phyloP scores from a whole-genome alignment of 1,140 invertebrate genomes.

The Chymomyza costata region DNA sequence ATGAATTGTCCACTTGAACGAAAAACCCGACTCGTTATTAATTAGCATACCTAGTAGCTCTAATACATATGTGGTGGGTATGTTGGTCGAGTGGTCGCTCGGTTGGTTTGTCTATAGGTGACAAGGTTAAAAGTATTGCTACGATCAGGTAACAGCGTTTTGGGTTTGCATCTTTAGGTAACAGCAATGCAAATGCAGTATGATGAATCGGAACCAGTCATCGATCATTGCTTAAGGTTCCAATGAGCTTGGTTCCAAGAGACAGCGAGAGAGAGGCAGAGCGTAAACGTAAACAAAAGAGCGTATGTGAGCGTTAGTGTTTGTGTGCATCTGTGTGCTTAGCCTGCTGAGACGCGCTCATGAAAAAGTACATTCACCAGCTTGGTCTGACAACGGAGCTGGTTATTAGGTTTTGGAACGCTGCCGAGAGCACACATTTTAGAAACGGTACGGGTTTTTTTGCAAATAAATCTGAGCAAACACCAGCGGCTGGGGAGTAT shows the following conservation, averaged over 20 bases:
- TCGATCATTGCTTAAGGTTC: conserved; percentile 31
- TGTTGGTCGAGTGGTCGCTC: conserved; percentile 14
- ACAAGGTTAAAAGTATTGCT: conserved; percentile 18
- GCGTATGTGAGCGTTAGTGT: conserved; percentile 6
- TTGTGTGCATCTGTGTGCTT: conserved; percentile 3
- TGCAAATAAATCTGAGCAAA: conserved; percentile 38
- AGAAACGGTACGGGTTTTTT: conserved; percentile 41
- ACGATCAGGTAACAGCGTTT: conserved; percentile 20
- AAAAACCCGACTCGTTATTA: no score
- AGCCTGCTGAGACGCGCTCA: conserved; percentile 2
- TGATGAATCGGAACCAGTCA: conserved; percentile 53
- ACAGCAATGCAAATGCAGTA: conserved; percentile 46
- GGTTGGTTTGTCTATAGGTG: conserved; percentile 24
- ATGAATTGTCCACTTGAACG: no score
- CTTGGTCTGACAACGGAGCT: conserved; percentile 12
- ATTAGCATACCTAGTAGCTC: no score
- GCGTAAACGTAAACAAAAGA: conserved; percentile 8
- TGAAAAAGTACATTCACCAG: conserved; percentile 5
- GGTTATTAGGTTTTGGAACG: conserved; percentile 67
- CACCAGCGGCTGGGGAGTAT: conserved; percentile 6
- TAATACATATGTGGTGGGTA: no score
- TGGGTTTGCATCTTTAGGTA: not conserved
- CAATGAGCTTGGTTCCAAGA: conserved; percentile 31
- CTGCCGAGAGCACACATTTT: conserved; percentile 65
- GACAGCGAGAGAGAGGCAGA: conserved; percentile 2